phyloP scores from a whole-genome alignment of 2,888 invertebrate genomes.

The Aphidoletes aphidimyza region DNA sequence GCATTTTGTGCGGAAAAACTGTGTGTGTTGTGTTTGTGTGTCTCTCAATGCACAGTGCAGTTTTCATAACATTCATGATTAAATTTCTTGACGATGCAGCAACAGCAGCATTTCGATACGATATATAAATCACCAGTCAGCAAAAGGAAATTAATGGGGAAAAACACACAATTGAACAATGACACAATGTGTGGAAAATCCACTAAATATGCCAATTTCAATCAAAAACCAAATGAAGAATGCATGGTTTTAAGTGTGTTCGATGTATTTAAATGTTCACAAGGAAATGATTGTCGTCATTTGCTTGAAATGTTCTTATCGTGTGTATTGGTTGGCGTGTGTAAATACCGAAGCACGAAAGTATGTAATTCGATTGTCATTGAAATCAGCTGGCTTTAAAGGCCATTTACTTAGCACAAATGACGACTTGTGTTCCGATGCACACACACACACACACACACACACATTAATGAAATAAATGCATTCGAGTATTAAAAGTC shows the following conservation, averaged over 20 bases:
- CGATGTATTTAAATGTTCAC: too few species aligned
- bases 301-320: neutral
- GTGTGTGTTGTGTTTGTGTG: too few species aligned
- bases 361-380: constrained; percentile 1
- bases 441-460: neutral
- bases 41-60: neutral
- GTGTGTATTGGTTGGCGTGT: neutral
- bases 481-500: too few species aligned
- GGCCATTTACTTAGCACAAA: neutral
- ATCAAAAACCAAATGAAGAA: too few species aligned
- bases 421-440: neutral
- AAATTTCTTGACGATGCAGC: constrained; percentile 6
- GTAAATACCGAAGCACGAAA: too few species aligned
- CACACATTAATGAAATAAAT: too few species aligned
- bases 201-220: too few species aligned
- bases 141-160: too few species aligned
- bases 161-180: neutral
- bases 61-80: constrained; percentile 17
- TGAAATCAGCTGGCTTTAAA: constrained; percentile 43
- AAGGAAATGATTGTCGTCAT: too few species aligned
- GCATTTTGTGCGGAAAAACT: neutral
- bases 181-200: neutral
- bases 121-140: neutral
- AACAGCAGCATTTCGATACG: neutral
- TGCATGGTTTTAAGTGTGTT: too few species aligned